phyloP scores from a whole-genome alignment of 2,888 invertebrate species.

The Drosophila nr. perissopoda region DNA sequence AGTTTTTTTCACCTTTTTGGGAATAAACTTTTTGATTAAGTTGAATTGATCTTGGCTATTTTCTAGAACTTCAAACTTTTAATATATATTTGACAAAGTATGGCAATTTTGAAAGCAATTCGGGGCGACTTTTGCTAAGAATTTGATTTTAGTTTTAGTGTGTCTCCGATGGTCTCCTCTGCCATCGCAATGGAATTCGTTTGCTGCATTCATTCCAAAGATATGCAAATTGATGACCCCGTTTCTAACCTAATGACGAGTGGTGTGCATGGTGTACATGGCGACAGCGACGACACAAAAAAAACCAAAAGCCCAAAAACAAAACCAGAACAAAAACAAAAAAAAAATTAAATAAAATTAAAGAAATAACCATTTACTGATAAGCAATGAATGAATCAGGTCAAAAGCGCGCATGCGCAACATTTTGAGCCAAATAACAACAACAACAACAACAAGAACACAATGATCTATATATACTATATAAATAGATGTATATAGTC shows the following conservation, averaged over 20 bases:
- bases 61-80: background rate
- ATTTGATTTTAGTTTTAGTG: conserved; percentile 1
- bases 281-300: conserved; percentile 11
- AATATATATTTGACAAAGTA: background rate
- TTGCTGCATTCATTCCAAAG: conserved; percentile 6
- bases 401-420: conserved; percentile 74
- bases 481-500: background rate
- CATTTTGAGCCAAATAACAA: conserved; percentile 18
- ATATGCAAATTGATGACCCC: conserved; percentile 18
- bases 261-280: conserved; percentile 15
- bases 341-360: background rate
- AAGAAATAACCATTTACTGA: conserved; percentile 43
- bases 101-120: too few relatives aligned
- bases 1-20: background rate
- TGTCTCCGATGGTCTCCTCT: background rate
- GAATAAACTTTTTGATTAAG: background rate
- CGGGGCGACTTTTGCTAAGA: background rate
- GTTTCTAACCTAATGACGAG: conserved; percentile 30
- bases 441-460: conserved; percentile 24
- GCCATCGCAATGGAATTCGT: conserved; percentile 4
- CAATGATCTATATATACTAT: conserved; percentile 10
- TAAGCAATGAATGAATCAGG: conserved; percentile 66
- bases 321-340: background rate
- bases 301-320: background rate
- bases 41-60: background rate